Evolutionary conservation across 2,113 vertebrate species (phyloP).

Genomic region (Rhizomys pruinosus): DNA sequence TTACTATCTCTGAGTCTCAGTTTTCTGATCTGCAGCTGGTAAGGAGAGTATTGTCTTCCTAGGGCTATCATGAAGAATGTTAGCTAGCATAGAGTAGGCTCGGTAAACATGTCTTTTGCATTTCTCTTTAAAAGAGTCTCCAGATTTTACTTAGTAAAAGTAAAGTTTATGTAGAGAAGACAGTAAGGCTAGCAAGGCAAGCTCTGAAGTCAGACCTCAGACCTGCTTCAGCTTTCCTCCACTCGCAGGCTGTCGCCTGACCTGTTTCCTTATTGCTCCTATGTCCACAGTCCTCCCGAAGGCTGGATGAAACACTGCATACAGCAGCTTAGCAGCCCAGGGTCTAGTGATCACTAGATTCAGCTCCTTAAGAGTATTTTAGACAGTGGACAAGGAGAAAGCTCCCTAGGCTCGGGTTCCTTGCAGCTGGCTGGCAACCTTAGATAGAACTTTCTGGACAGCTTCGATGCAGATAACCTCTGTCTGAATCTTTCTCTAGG

Average conservation of each 20-base stretch:
- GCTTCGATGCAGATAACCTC: background rate
- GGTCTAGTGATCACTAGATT: background rate
- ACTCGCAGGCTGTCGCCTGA: background rate
- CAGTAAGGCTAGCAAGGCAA: background rate
- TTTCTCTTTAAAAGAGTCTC: background rate
- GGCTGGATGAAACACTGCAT: background rate
- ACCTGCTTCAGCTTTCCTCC: background rate
- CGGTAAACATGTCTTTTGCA: background rate
- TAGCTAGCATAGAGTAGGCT: background rate
- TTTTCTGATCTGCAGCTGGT: slow-evolving; percentile 29
- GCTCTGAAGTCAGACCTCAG: background rate
- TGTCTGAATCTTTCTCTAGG: background rate
- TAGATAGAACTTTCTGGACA: background rate
- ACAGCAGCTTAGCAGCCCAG: background rate
- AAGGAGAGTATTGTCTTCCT: background rate
- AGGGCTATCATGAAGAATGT: too few species aligned
- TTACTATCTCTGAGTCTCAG: background rate
- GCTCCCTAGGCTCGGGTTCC: background rate
- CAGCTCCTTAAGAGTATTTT: background rate
- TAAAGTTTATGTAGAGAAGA: background rate
- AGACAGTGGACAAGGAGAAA: background rate
- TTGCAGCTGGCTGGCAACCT: background rate
- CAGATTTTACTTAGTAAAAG: background rate
- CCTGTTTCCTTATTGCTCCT: background rate
- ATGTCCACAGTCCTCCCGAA: background rate